Conservation (phyloP, 2,888 invertebrate species). For the Eledone cirrhosa region DNA sequence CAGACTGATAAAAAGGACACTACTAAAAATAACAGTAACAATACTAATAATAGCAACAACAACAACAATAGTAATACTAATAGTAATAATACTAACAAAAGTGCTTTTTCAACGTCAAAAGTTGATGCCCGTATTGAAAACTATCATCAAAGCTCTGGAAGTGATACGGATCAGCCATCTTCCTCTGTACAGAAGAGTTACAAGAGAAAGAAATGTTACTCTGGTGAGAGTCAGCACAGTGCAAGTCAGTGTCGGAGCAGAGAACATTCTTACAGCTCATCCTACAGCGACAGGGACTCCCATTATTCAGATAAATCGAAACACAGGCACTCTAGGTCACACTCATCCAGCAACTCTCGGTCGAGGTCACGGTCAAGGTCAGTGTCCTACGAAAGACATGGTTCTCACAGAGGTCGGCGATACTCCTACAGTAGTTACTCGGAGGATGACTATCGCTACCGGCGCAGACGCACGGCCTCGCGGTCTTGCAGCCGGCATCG, state of each 20-base stretch:
- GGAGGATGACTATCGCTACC: constrained; percentile 26
- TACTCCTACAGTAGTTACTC: constrained; percentile 28
- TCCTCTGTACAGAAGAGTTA: background rate
- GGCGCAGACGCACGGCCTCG: constrained; percentile 45
- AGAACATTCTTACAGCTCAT: constrained; percentile 39
- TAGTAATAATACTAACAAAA: background rate
- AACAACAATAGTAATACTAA: background rate
- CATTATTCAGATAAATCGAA: constrained; percentile 35
- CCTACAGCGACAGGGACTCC: constrained; percentile 28
- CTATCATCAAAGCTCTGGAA: constrained; percentile 15
- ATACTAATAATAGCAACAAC: background rate
- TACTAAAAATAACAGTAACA: background rate
- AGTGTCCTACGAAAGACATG: constrained; percentile 30
- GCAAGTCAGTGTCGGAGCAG: constrained; percentile 18
- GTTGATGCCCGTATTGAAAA: background rate
- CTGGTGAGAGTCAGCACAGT: constrained; percentile 17
- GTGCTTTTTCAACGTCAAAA: background rate
- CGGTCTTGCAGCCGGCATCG: constrained; percentile 47
- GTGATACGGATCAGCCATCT: constrained; percentile 19
- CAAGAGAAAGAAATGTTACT: constrained; percentile 22
- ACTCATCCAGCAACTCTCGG: constrained; percentile 41
- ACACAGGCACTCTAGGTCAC: constrained; percentile 36
- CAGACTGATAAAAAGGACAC: background rate
- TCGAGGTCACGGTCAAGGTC: constrained; percentile 47
- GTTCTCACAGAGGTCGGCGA: constrained; percentile 19